Conservation (phyloP, 2,113 vertebrate genomes). For the Pogonocichla stellata region DNA sequence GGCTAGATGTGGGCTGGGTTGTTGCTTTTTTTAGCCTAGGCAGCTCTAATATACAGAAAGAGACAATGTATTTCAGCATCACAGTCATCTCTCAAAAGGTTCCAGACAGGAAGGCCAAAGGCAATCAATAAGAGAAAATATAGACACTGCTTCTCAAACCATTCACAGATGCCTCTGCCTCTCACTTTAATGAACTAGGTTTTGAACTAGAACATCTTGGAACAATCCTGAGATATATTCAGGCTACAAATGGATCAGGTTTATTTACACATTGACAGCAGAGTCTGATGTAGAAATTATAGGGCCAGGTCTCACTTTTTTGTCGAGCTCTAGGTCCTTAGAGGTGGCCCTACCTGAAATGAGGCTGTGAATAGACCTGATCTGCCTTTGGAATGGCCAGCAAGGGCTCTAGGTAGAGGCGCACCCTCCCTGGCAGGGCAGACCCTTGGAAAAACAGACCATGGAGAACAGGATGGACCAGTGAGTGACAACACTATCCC, state of each 20-base stretch:
- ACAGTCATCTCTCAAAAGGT: background rate
- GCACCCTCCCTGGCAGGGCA: background rate
- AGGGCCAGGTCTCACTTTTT: background rate
- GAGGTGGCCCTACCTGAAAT: background rate
- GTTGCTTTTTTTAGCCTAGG: background rate
- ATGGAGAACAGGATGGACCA: background rate
- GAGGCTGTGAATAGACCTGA: background rate
- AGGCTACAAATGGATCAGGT: background rate
- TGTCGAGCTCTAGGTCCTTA: background rate
- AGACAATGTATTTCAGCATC: background rate
- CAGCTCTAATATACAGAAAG: background rate
- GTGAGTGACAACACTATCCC: accelerated
- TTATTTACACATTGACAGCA: background rate
- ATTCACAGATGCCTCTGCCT: background rate
- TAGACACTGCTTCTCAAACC: background rate
- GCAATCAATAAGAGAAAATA: constrained; percentile 20
- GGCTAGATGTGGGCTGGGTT: background rate
- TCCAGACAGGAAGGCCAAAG: constrained; percentile 14
- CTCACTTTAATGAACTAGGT: background rate
- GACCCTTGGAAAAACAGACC: background rate
- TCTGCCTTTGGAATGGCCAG: background rate
- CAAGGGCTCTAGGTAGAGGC: background rate
- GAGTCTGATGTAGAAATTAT: background rate
- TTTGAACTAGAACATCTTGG: constrained; percentile 24
- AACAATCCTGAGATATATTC: background rate